Conservation (phyloP, 2,797 vertebrate genomes). For the Anas acuta region DNA sequence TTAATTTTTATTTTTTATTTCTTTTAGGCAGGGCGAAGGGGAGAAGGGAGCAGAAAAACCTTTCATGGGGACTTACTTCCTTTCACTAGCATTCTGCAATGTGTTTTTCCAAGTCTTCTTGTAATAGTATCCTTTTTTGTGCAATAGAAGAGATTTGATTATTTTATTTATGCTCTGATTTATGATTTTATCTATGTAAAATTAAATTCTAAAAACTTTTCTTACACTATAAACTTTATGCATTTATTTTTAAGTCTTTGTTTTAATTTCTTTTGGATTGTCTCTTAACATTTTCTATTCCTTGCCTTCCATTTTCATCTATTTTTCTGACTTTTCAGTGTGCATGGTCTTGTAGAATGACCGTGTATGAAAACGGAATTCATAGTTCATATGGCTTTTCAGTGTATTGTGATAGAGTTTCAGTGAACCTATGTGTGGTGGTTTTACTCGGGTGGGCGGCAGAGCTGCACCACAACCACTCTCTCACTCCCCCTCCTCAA, state of each 20-base stretch:
- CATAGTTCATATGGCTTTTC: not conserved
- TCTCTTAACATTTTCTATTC: not conserved
- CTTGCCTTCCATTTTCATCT: not conserved
- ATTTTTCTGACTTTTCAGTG: not conserved
- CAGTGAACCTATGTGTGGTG: not conserved
- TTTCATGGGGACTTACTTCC: not conserved
- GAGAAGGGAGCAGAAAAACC: not conserved
- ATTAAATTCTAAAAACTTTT: not conserved
- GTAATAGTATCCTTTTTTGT: not conserved
- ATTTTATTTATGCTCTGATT: not conserved
- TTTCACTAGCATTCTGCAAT: not conserved
- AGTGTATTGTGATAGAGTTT: not conserved
- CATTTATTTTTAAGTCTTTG: not conserved
- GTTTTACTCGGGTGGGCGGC: no score
- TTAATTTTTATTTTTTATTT: no score
- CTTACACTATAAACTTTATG: not conserved
- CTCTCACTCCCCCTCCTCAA: no score
- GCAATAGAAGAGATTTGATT: not conserved
- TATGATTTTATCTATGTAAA: not conserved
- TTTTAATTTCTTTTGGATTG: not conserved
- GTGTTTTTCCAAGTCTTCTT: not conserved
- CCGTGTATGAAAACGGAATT: not conserved
- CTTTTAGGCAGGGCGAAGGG: accelerated
- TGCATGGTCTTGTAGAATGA: not conserved
- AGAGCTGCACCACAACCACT: no score